Conservation (phyloP, 2,797 vertebrate genomes). For the Darevskia nairensis region DNA sequence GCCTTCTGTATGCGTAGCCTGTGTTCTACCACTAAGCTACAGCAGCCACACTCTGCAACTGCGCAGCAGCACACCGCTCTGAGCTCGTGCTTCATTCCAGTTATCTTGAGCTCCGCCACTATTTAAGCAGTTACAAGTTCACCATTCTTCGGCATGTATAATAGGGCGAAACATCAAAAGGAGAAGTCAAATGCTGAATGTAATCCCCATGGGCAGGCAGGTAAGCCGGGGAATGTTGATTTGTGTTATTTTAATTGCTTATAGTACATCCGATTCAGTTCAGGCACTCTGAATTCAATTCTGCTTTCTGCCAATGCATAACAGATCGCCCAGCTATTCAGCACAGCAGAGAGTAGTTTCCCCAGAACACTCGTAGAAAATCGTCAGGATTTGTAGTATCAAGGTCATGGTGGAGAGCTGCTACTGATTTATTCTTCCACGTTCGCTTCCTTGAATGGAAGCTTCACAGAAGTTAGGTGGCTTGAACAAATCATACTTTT, state of each 20-base stretch:
- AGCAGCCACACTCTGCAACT: background rate
- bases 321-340: background rate
- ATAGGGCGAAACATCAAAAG: conserved; percentile 45
- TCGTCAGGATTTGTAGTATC: conserved; percentile 16
- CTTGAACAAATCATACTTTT: background rate
- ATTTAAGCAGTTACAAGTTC: conserved; percentile 13
- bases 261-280: conserved; percentile 1
- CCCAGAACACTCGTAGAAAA: background rate
- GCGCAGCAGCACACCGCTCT: background rate
- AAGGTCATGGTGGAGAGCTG: background rate
- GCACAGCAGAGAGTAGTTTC: background rate
- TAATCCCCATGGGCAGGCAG: conserved; percentile 26
- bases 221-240: conserved; percentile 29
- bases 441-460: background rate
- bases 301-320: background rate
- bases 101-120: conserved; percentile 37
- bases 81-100: conserved; percentile 33
- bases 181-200: conserved; percentile 43
- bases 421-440: background rate
- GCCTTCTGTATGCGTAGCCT: background rate
- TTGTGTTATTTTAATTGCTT: conserved; percentile 38
- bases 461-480: background rate
- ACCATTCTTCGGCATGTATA: conserved; percentile 33
- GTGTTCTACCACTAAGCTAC: background rate
- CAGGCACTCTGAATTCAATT: conserved; percentile 34